Evolutionary conservation across 2,113 vertebrate genomes (phyloP), one percentile per base, ranked within the genome.

Genomic region (Muntiacus muntjak): DNA sequence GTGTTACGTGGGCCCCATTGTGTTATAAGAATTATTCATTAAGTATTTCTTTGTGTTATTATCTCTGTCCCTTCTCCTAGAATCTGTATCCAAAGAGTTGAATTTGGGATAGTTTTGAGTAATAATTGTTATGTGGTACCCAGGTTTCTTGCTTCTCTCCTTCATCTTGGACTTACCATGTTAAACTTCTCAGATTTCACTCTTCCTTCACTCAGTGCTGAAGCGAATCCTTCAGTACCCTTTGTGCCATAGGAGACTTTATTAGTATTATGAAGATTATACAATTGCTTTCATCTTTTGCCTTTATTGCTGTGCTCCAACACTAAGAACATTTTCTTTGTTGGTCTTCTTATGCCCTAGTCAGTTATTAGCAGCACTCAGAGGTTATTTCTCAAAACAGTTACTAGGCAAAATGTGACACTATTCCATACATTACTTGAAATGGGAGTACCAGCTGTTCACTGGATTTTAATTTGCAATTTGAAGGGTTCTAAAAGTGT

Each of bases 401-500:
- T 96, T 96, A 52, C 83, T 87, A 64, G 87, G 50, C 88, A 94
- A 86, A 89, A 57, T 74, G 64, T 95, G 71, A 74, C 64, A 76
- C 26, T 86, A 3, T 93, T 96, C 43, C 17, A 52, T 94, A 60
- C 5, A 71, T 67, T 92, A 81, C 30, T 95, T 94, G 52, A 84
- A 54, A 43, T 71, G 45, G 47, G 30, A 86, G 55, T 90, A 78
- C 92, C 82, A 97, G 76, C 84, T 96, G 81, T 89, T 95, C 52
- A 16, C 62, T 76, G 62, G 84, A 88, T 96, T 92, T 89, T 92
- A 85, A 86, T 95, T 91, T 95, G 71, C 62, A 95, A n/a, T 81
- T 79, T 95, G 62, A 96, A 93, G 86, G 82, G 89, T 54, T 40
- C 40, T 64, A 30, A 95, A 94, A 78, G 12, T 94, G 50, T 90